Evolutionary conservation across 2,888 invertebrate genomes (phyloP).

Genomic region (Drosophila phalerata): DNA sequence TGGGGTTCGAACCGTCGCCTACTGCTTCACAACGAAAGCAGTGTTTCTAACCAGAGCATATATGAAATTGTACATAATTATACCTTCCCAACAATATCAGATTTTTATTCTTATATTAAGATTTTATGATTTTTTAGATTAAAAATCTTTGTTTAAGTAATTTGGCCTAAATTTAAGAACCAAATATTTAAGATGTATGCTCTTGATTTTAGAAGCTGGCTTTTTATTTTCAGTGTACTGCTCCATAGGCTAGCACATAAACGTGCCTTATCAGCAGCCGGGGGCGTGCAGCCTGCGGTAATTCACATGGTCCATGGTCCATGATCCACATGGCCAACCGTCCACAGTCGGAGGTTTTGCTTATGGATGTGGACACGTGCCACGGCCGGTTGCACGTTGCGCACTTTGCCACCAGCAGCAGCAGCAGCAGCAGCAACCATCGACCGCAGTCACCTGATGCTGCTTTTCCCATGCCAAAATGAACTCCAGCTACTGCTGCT

Average conservation of each 20-base stretch:
- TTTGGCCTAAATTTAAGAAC: too few relatives aligned
- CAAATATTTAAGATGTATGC: too few relatives aligned
- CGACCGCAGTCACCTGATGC: slow-evolving; percentile 70
- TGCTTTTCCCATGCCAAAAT: slow-evolving; percentile 64
- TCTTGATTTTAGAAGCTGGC: too few relatives aligned
- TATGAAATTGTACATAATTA: too few relatives aligned
- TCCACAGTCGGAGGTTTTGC: slow-evolving; percentile 1
- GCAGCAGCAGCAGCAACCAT: slow-evolving; percentile 6
- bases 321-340: slow-evolving; percentile 29
- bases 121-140: too few relatives aligned
- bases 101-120: too few relatives aligned
- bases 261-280: slow-evolving; percentile 66
- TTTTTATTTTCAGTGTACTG: too few relatives aligned
- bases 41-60: too few relatives aligned
- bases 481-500: slow-evolving; percentile 4
- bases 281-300: slow-evolving; percentile 53
- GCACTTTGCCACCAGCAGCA: slow-evolving; percentile 32
- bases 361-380: slow-evolving; percentile 47
- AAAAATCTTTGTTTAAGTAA: too few relatives aligned
- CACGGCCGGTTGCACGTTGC: slow-evolving; percentile 48
- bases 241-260: slow-evolving; percentile 6
- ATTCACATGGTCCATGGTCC: slow-evolving; percentile 42
- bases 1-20: too few relatives aligned
- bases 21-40: too few relatives aligned
- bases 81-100: too few relatives aligned